Evolutionary conservation across 92 coral and sea anemone species (phyloP).

Genomic region (Epizoanthus scotinus): DNA sequence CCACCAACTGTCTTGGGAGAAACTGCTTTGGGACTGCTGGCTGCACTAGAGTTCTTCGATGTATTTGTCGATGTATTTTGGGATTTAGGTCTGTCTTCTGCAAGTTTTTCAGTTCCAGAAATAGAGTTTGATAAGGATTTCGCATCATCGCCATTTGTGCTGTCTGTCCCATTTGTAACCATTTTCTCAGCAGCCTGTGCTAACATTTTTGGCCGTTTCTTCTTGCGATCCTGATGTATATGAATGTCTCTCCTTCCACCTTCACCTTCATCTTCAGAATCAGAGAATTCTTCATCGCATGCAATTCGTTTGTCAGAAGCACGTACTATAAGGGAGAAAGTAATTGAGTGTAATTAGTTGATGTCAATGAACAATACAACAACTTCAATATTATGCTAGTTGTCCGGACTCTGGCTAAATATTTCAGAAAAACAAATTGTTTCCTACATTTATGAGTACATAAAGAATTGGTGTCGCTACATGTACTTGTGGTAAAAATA

Average conservation of each 20-base stretch:
- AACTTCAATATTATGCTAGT: not conserved
- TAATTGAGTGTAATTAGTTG: not conserved
- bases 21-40: slow-evolving; percentile 71
- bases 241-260: slow-evolving; percentile 76
- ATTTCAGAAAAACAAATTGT: too few species aligned
- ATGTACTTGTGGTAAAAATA: too few species aligned
- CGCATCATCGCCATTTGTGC: slow-evolving; percentile 70
- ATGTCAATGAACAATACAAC: not conserved
- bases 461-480: too few species aligned
- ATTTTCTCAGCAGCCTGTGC: slow-evolving; percentile 63
- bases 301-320: slow-evolving; percentile 92
- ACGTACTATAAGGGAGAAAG: slow-evolving; percentile 60
- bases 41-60: slow-evolving; percentile 56
- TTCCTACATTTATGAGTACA: too few species aligned
- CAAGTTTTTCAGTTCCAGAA: slow-evolving; percentile 1
- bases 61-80: slow-evolving; percentile 40
- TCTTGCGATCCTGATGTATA: slow-evolving; percentile 59
- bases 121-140: slow-evolving; percentile 47
- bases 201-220: slow-evolving; percentile 69
- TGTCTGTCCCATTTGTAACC: slow-evolving; percentile 85
- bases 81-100: slow-evolving; percentile 26
- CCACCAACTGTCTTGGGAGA: slow-evolving; percentile 81
- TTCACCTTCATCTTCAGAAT: slow-evolving; percentile 98
- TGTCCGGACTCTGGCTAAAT: not conserved
- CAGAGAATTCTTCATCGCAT: slow-evolving; percentile 88